Evolutionary conservation across 2,888 invertebrate species (phyloP).

Genomic region (Xestia ashworthii): DNA sequence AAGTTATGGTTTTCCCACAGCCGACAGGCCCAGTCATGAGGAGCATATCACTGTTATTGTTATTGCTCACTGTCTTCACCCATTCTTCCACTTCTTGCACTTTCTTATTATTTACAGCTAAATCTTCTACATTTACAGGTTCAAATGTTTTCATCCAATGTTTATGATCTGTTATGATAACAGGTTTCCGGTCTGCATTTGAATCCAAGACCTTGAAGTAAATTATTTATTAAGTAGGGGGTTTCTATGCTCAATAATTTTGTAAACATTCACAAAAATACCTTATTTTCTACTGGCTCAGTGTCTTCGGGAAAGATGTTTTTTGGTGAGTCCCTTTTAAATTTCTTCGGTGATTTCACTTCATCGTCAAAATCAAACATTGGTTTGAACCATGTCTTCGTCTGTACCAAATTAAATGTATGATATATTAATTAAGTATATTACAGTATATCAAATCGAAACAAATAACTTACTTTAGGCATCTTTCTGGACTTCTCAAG

Average conservation of each 20-base stretch:
- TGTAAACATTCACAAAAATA: slow-evolving; percentile 10
- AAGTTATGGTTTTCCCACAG: slow-evolving; percentile 95
- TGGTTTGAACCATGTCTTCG: slow-evolving; percentile 85
- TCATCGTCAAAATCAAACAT: slow-evolving; percentile 84
- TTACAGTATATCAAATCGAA: neutral
- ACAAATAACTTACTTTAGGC: slow-evolving; percentile 32
- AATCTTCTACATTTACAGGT: slow-evolving; percentile 91
- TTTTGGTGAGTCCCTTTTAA: slow-evolving; percentile 58
- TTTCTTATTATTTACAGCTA: slow-evolving; percentile 94
- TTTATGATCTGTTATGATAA: slow-evolving; percentile 70
- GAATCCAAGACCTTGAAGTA: slow-evolving; percentile 37
- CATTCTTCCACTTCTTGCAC: slow-evolving; percentile 93
- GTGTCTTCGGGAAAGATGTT: slow-evolving; percentile 6
- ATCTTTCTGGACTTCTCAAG: slow-evolving; percentile 14
- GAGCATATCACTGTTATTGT: slow-evolving; percentile 89
- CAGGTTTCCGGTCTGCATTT: slow-evolving; percentile 56
- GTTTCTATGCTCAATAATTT: neutral
- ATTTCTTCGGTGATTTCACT: slow-evolving; percentile 71
- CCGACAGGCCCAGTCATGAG: slow-evolving; percentile 96
- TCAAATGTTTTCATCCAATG: slow-evolving; percentile 92
- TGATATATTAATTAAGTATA: neutral
- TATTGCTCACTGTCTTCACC: slow-evolving; percentile 86
- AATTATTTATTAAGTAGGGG: neutral
- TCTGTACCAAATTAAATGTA: slow-evolving; percentile 67
- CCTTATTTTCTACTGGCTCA: slow-evolving; percentile 37